These are phyloP conservation scores for Paracentrotus lividus DNA, from an alignment of 53 echinoderm and acorn worm species.

Conservation along the genomic window DNA sequence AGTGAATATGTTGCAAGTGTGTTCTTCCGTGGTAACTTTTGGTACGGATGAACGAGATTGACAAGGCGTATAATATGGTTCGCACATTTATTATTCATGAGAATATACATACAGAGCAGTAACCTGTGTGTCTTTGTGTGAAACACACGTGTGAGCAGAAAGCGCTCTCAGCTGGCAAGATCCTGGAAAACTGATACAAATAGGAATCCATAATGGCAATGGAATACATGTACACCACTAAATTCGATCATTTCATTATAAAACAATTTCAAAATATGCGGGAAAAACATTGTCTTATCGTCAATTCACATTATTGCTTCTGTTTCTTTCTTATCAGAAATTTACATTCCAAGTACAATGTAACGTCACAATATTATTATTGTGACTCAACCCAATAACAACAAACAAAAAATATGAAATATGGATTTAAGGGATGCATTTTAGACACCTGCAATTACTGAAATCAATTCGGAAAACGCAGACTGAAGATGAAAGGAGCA, in stretches of 20 bases:
- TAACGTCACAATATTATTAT: no score
- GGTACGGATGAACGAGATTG: conserved; percentile 14
- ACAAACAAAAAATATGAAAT: no score
- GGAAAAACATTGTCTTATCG: no score
- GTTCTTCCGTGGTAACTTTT: conserved; percentile 45
- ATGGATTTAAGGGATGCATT: background rate
- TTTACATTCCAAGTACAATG: no score
- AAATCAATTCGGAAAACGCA: background rate
- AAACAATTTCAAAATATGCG: background rate
- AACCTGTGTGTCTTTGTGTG: conserved; percentile 53
- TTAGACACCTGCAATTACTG: background rate
- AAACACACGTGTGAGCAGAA: conserved; percentile 48
- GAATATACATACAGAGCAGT: conserved; percentile 12
- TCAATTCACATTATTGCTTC: no score
- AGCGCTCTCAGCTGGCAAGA: conserved; percentile 46
- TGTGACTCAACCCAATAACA: no score
- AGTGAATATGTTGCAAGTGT: conserved; percentile 65
- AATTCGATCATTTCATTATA: conserved; percentile 11
- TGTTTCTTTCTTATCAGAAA: no score
- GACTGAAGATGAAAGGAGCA: conserved; percentile 7
- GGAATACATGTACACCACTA: background rate
- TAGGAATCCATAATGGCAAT: background rate
- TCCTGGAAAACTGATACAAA: conserved; percentile 17
- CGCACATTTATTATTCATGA: conserved; percentile 50
- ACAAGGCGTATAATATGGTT: conserved; percentile 50